Conservation (phyloP, 2,113 vertebrate species). For the Tyrannus savana region DNA sequence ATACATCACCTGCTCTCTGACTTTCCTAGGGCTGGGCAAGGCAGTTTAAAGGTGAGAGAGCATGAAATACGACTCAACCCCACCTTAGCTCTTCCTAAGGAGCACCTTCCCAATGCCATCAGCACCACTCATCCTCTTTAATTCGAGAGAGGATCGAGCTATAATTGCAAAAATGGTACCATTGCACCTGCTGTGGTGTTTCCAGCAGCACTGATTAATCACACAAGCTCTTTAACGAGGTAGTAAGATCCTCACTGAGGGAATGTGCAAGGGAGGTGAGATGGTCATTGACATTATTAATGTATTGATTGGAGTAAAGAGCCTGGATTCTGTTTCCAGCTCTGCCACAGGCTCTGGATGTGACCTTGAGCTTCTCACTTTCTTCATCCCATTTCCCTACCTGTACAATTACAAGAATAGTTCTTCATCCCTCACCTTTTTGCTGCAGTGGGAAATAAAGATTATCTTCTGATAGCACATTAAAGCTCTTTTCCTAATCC, state of each 20-base stretch:
- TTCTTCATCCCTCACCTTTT: neutral
- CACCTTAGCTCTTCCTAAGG: neutral
- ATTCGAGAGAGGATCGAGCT: neutral
- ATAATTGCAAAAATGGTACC: fast-evolving
- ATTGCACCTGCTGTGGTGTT: neutral
- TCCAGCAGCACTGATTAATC: neutral
- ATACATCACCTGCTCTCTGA: neutral
- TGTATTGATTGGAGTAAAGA: neutral
- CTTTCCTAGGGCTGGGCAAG: neutral
- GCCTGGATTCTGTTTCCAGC: neutral
- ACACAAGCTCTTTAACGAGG: neutral
- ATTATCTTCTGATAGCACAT: neutral
- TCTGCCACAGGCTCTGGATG: fast-evolving
- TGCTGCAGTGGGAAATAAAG: neutral
- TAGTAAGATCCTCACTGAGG: neutral
- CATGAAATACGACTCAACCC: fast-evolving
- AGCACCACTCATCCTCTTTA: neutral
- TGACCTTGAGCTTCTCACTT: neutral
- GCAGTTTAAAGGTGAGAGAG: neutral
- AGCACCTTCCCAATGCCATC: neutral
- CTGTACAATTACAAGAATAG: neutral
- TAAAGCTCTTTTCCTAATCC: neutral
- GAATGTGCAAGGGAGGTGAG: neutral
- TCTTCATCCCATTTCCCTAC: neutral
- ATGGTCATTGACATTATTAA: neutral